phyloP scores from a whole-genome alignment of 2,113 vertebrate species.

The Gnathonemus echidnorhynchus region DNA sequence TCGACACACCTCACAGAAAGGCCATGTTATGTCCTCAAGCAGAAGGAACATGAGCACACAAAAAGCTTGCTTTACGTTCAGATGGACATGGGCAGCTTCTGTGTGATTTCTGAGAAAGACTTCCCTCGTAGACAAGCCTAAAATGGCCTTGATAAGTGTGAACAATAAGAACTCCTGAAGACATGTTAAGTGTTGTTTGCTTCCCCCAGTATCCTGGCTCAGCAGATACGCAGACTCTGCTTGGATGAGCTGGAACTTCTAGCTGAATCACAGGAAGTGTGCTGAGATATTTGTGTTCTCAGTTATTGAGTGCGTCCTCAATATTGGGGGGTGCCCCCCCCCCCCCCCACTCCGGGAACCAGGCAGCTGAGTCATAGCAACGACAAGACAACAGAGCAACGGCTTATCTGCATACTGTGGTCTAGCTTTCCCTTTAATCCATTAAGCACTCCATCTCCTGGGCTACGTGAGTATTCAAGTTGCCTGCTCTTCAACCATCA shows the following conservation, averaged over 20 bases:
- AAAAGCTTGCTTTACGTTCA: background rate
- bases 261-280: conserved; percentile 6
- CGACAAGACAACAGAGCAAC: background rate
- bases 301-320: background rate
- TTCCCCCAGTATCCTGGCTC: background rate
- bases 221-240: background rate
- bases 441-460: background rate
- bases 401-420: background rate
- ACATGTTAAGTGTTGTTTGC: background rate
- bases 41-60: background rate
- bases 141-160: background rate
- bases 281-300: background rate
- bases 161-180: background rate
- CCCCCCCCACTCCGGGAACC: background rate
- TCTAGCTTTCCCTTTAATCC: background rate
- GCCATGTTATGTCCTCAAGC: background rate
- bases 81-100: background rate
- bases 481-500: background rate
- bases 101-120: background rate
- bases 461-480: background rate
- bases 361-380: background rate
- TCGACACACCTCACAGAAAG: background rate
- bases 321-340: background rate
- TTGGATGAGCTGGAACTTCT: background rate
- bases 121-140: background rate